Evolutionary conservation across 2,888 invertebrate species (phyloP).

Genomic region (Acleris sparsana): DNA sequence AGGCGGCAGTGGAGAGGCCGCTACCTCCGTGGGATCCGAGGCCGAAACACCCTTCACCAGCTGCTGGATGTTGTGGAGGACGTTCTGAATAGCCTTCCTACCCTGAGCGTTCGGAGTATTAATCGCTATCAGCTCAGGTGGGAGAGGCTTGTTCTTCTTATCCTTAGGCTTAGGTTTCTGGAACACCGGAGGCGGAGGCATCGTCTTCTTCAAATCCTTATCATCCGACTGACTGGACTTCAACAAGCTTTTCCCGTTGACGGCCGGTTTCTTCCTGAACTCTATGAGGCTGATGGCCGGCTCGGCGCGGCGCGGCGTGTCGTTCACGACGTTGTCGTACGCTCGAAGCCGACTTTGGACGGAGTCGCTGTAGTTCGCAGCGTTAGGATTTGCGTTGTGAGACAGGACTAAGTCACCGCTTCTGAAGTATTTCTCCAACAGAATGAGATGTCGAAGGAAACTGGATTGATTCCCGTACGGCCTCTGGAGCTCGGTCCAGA

Average conservation of each 20-base stretch:
- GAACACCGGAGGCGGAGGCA: slow-evolving; percentile 64
- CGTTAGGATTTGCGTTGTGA: slow-evolving; percentile 88
- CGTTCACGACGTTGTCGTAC: slow-evolving; percentile 85
- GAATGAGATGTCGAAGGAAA: slow-evolving; percentile 90
- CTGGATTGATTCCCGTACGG: slow-evolving; percentile 95
- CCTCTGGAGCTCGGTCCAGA: slow-evolving; percentile 92
- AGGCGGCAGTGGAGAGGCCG: slow-evolving; percentile 63
- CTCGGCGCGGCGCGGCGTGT: slow-evolving; percentile 60
- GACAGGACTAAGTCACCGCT: slow-evolving; percentile 90
- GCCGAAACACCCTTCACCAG: slow-evolving; percentile 76
- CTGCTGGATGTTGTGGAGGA: slow-evolving; percentile 77
- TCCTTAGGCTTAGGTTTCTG: slow-evolving; percentile 61
- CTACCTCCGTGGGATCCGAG: slow-evolving; percentile 73
- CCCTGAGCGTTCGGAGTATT: slow-evolving; percentile 78
- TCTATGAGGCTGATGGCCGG: slow-evolving; percentile 70
- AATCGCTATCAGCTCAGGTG: slow-evolving; percentile 84
- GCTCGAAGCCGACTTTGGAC: slow-evolving; percentile 90
- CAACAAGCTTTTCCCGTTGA: slow-evolving; percentile 74
- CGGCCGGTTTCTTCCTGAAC: slow-evolving; percentile 70
- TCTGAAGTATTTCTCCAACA: slow-evolving; percentile 92
- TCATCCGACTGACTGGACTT: slow-evolving; percentile 69
- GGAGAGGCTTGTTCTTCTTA: slow-evolving; percentile 72
- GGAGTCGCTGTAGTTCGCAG: slow-evolving; percentile 90
- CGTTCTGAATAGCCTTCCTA: slow-evolving; percentile 75
- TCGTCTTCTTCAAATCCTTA: slow-evolving; percentile 60